Evolutionary conservation across 2,113 vertebrate species (phyloP).

Genomic region (Chauna torquata): DNA sequence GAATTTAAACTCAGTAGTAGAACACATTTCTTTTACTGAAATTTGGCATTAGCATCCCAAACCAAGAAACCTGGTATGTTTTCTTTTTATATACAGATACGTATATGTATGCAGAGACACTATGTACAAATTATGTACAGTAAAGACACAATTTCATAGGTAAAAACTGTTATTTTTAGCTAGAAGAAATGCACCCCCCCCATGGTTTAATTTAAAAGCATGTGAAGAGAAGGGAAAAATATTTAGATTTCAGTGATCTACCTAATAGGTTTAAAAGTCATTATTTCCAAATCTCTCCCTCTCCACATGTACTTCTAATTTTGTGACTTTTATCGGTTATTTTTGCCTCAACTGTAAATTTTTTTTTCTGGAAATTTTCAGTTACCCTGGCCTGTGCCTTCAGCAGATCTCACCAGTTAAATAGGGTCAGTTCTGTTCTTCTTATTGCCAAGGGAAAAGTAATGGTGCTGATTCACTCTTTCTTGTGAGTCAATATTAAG

Average conservation of each 20-base stretch:
- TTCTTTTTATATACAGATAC: neutral
- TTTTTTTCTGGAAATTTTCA: conserved; percentile 35
- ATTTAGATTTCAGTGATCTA: neutral
- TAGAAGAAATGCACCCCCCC: neutral
- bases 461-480: conserved; percentile 35
- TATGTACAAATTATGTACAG: neutral
- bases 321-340: conserved; percentile 60
- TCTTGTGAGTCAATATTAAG: neutral
- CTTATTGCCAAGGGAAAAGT: conserved; percentile 4
- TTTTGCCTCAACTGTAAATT: conserved; percentile 45
- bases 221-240: neutral
- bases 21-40: neutral
- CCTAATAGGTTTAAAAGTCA: neutral
- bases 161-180: neutral
- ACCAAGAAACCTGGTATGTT: neutral
- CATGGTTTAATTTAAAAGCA: neutral
- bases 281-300: conserved; percentile 11
- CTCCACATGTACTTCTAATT: conserved; percentile 16
- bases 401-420: neutral
- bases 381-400: neutral
- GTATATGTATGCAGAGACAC: neutral
- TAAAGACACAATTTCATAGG: neutral
- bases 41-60: neutral
- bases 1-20: conserved; percentile 36
- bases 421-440: neutral